phyloP scores from a whole-genome alignment of 2,888 invertebrate genomes.

The Hypselothyrea guttata region DNA sequence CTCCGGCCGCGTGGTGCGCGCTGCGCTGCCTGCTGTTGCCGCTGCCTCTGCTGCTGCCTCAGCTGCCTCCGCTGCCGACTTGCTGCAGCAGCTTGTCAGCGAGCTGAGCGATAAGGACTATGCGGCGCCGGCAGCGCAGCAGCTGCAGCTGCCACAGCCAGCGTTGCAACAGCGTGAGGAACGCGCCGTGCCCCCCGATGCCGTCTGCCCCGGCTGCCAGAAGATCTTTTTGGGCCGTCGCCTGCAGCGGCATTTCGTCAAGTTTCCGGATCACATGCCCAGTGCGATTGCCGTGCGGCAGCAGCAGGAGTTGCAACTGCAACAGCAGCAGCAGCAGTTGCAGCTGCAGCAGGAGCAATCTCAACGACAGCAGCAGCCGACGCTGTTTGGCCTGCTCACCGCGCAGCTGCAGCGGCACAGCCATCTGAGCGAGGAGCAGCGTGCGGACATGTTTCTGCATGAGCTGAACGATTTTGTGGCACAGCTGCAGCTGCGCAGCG shows the following conservation, averaged over 20 bases:
- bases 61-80: slow-evolving; percentile 42
- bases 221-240: slow-evolving; percentile 81
- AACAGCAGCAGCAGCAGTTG: neutral
- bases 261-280: slow-evolving; percentile 79
- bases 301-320: slow-evolving; percentile 15
- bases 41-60: slow-evolving; percentile 8
- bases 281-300: slow-evolving; percentile 22
- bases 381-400: slow-evolving; percentile 78
- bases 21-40: slow-evolving; percentile 27
- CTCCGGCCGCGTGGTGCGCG: slow-evolving; percentile 70
- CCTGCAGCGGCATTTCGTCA: slow-evolving; percentile 77
- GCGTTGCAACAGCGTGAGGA: neutral
- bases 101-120: slow-evolving; percentile 71
- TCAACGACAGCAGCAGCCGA: slow-evolving; percentile 26
- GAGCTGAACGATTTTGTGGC: slow-evolving; percentile 80
- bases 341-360: neutral
- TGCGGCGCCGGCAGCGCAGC: slow-evolving; percentile 26
- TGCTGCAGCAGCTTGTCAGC: slow-evolving; percentile 62
- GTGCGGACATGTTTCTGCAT: slow-evolving; percentile 79
- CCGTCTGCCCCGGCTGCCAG: slow-evolving; percentile 79
- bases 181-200: slow-evolving; percentile 69
- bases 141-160: neutral
- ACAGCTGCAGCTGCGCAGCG: slow-evolving; percentile 79
- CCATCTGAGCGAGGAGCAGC: slow-evolving; percentile 79
- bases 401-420: slow-evolving; percentile 74